phyloP scores from a whole-genome alignment of 2,888 invertebrate genomes.

The Ennomos fuscantarius region DNA sequence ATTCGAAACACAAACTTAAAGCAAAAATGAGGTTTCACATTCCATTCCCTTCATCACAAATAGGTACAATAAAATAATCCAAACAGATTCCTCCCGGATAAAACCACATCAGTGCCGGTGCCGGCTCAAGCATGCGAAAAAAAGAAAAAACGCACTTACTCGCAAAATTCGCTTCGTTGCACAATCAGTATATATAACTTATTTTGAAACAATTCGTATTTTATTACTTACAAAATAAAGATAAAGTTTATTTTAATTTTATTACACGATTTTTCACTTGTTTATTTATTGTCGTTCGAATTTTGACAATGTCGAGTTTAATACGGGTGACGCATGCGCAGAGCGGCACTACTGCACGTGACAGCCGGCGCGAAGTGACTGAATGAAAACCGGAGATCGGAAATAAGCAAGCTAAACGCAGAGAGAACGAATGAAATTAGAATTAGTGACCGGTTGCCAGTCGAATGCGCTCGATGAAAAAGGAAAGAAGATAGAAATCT shows the following conservation, averaged over 20 bases:
- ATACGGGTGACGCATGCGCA: constrained; percentile 68
- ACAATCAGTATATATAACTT: constrained; percentile 48
- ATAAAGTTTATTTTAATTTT: constrained; percentile 32
- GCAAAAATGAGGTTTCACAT: not conserved
- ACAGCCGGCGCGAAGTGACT: constrained; percentile 63
- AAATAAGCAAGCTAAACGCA: constrained; percentile 13
- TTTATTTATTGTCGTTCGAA: constrained; percentile 76
- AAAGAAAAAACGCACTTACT: constrained; percentile 69
- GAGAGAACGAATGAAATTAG: constrained; percentile 19
- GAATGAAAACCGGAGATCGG: constrained; percentile 36
- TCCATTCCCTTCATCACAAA: constrained; percentile 14
- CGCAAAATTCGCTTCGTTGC: constrained; percentile 62
- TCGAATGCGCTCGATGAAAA: constrained; percentile 4
- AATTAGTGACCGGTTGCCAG: constrained; percentile 11
- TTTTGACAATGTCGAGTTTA: constrained; percentile 62
- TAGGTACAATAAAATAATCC: constrained; percentile 33
- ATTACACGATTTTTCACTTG: constrained; percentile 69
- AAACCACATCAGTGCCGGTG: constrained; percentile 63
- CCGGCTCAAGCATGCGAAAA: constrained; percentile 68
- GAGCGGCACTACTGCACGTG: constrained; percentile 48
- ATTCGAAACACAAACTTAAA: too few relatives aligned
- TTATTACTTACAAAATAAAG: not conserved
- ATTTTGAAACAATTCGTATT: constrained; percentile 36
- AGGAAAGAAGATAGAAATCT: constrained; percentile 16
- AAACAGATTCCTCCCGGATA: constrained; percentile 54